Percentiles rank a stretch among this genome's conserved stretches.
Evolutionary conservation across 2,888 invertebrate species (phyloP).

Genomic region (Eupithecia centaureata): DNA sequence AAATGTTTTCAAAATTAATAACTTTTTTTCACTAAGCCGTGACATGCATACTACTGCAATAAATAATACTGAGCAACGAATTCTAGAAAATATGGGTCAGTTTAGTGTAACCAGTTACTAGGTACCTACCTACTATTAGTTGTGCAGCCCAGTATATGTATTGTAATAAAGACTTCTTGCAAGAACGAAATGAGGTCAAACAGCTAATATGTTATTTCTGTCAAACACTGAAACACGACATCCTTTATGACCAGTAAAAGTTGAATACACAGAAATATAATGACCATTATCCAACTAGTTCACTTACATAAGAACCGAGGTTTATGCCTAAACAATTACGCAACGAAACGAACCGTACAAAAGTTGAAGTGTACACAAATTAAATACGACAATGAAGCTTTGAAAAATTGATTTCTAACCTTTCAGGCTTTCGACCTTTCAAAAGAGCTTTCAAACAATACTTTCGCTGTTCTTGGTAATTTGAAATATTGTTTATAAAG

Average conservation of each 20-base stretch:
- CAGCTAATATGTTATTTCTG: slow-evolving; percentile 1
- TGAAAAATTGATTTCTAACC: slow-evolving; percentile 60
- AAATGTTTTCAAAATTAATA: too few relatives aligned
- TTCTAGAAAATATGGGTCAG: neutral
- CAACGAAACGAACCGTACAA: slow-evolving; percentile 52
- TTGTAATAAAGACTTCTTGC: neutral
- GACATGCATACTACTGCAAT: neutral
- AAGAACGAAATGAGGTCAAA: neutral
- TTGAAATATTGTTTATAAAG: slow-evolving; percentile 51
- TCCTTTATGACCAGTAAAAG: slow-evolving; percentile 29
- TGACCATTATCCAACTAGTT: slow-evolving; percentile 49
- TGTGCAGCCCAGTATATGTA: neutral
- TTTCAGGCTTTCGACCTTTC: slow-evolving; percentile 60
- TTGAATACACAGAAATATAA: slow-evolving; percentile 47
- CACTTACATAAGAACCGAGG: slow-evolving; percentile 43
- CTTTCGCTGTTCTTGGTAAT: slow-evolving; percentile 64
- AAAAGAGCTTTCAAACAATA: slow-evolving; percentile 49
- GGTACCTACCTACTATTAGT: too few relatives aligned
- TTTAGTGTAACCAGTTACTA: neutral
- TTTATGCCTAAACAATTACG: slow-evolving; percentile 43
- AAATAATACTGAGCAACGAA: neutral
- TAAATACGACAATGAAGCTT: slow-evolving; percentile 54
- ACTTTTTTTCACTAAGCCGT: neutral
- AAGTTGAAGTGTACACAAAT: slow-evolving; percentile 54
- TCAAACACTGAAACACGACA: neutral